A percentile compares a stretch with the other conserved stretches of the same genome.
These are phyloP conservation scores for Lepas anatifera DNA, from an alignment of 2,888 invertebrate genomes.

Conservation along the genomic window DNA sequence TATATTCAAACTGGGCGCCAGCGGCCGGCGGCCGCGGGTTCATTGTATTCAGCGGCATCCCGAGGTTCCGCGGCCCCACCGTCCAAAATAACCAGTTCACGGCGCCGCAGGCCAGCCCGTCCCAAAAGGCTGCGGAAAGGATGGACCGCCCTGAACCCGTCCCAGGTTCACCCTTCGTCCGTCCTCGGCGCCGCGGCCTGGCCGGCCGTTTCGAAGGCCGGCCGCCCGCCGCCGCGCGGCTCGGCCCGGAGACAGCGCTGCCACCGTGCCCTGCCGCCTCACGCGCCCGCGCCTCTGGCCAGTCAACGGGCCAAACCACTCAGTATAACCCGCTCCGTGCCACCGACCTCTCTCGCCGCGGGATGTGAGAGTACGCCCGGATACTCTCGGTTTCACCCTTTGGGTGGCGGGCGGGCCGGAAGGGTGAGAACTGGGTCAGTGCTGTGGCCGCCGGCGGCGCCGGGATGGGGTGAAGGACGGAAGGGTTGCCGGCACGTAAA, in stretches of 20 bases:
- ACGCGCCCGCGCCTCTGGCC: no score
- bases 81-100: not conserved
- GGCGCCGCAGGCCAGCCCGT: not conserved
- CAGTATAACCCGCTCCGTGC: no score
- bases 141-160: not conserved
- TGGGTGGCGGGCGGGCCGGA: not conserved
- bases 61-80: not conserved
- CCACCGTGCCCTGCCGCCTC: not conserved
- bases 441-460: not conserved
- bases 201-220: not conserved
- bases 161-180: slow-evolving; percentile 1
- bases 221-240: not conserved
- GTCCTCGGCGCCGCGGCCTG: not conserved
- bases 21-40: not conserved
- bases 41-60: not conserved
- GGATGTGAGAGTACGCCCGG: not conserved
- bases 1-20: not conserved
- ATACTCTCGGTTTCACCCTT: not conserved
- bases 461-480: not conserved
- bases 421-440: not conserved
- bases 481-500: slow-evolving; percentile 1
- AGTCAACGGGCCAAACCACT: no score
- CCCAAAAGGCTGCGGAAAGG: slow-evolving; percentile 4
- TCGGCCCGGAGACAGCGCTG: not conserved
- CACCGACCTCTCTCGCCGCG: not conserved